Evolutionary conservation across 2,113 vertebrate genomes (phyloP).

Genomic region (Amazona vittata): DNA sequence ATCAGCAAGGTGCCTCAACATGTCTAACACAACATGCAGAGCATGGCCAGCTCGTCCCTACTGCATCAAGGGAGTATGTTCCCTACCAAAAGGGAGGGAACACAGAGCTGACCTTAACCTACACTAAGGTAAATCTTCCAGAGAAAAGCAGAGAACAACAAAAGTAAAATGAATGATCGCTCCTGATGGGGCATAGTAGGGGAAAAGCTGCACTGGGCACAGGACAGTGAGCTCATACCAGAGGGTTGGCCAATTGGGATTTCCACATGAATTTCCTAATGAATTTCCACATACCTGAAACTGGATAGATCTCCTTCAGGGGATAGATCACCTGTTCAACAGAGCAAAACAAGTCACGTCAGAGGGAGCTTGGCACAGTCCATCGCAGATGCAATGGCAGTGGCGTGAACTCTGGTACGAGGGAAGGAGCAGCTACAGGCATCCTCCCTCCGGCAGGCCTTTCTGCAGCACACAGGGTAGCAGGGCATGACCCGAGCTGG

Average conservation of each 20-base stretch:
- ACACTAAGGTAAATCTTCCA: neutral
- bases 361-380: neutral
- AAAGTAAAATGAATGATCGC: neutral
- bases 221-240: neutral
- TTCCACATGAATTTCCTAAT: neutral
- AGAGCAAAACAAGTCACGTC: constrained; percentile 10
- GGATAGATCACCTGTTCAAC: constrained; percentile 92
- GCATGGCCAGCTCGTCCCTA: neutral
- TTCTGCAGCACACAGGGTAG: neutral
- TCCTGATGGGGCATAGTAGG: neutral
- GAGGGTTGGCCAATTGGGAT: neutral
- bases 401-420: neutral
- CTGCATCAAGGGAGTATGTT: neutral
- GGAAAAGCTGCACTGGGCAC: neutral
- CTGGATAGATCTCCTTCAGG: constrained; percentile 92
- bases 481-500: neutral
- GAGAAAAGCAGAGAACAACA: neutral
- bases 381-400: rapidly evolving
- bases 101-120: neutral
- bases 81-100: neutral
- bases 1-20: neutral
- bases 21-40: neutral
- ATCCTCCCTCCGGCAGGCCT: neutral
- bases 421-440: neutral
- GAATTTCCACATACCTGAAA: constrained; percentile 80